These are phyloP conservation scores for Tautogolabrus adspersus DNA, from an alignment of 2,113 vertebrate species.

Conservation along the genomic window DNA sequence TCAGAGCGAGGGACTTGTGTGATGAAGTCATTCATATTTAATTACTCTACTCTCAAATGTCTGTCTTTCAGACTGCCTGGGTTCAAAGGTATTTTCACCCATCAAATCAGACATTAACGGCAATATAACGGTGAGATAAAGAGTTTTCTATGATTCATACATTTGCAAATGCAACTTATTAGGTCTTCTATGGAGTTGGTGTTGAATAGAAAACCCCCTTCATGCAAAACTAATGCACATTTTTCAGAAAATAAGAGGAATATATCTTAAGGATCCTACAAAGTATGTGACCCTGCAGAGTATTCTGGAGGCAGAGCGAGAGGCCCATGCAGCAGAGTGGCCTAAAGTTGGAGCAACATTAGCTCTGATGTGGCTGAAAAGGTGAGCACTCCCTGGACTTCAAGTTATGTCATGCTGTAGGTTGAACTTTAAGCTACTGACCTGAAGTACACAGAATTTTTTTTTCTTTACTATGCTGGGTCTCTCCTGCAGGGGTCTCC, in stretches of 20 bases:
- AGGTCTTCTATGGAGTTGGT: background rate
- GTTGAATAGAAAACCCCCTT: too few relatives aligned
- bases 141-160: background rate
- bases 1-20: constrained; percentile 6
- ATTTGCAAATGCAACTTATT: background rate
- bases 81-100: constrained; percentile 88
- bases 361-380: constrained; percentile 97
- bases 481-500: constrained; percentile 87
- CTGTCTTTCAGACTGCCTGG: constrained; percentile 89
- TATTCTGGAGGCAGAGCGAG: constrained; percentile 91
- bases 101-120: constrained; percentile 94
- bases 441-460: background rate
- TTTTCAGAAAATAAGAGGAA: constrained; percentile 90
- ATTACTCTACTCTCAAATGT: constrained; percentile 56
- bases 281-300: constrained; percentile 93
- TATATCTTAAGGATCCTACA: constrained; percentile 90
- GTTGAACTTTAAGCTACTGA: constrained; percentile 5
- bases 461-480: background rate
- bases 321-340: constrained; percentile 87
- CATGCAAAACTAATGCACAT: constrained; percentile 5
- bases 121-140: constrained; percentile 90
- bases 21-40: constrained; percentile 61
- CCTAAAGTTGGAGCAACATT: constrained; percentile 93
- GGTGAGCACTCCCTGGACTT: constrained; percentile 78
- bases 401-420: background rate